Percentiles rank a stretch among this genome's conserved stretches.
phyloP scores from a whole-genome alignment of 2,888 invertebrate species.

The Stenolophus ochropezus region DNA sequence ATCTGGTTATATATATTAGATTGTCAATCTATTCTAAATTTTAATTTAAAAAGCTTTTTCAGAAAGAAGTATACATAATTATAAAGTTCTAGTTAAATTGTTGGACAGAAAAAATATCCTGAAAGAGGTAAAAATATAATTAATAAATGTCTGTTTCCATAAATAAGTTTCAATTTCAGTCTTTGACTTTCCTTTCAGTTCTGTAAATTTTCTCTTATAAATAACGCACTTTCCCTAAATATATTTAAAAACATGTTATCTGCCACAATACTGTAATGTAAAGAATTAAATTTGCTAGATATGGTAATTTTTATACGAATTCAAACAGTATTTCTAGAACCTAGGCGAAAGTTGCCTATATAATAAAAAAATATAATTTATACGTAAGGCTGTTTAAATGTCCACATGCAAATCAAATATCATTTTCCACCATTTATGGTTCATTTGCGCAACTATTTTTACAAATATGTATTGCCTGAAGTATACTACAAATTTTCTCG shows the following conservation, averaged over 20 bases:
- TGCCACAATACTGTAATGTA: no score
- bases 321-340: background rate
- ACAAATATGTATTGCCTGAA: background rate
- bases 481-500: background rate
- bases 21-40: no score
- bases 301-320: slow-evolving; percentile 12
- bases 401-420: background rate
- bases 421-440: background rate
- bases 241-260: no score
- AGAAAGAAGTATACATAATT: no score
- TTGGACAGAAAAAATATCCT: no score
- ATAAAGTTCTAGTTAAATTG: no score
- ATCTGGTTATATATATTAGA: no score
- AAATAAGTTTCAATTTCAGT: background rate
- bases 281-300: background rate
- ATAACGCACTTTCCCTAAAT: slow-evolving; percentile 14
- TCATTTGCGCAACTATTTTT: background rate
- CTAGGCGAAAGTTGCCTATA: background rate
- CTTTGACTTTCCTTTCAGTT: background rate
- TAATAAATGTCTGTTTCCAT: no score
- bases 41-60: no score
- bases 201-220: background rate
- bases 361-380: background rate
- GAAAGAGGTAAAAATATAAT: no score
- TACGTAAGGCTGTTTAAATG: background rate